Evolutionary conservation across 1,140 invertebrate genomes (phyloP), one percentile per base, ranked within the genome.

Genomic region (Drosophila bipectinata): DNA sequence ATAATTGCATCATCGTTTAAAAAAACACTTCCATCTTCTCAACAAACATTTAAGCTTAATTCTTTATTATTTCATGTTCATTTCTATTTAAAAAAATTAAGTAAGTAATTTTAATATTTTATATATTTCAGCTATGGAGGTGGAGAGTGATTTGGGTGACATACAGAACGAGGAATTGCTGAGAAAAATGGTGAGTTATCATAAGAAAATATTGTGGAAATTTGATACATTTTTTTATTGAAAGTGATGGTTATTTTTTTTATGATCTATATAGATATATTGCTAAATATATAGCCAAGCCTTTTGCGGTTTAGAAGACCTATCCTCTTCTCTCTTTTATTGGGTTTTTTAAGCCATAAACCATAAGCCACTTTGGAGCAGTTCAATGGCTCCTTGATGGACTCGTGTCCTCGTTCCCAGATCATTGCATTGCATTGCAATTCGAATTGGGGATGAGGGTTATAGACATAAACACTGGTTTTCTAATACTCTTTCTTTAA

Each of bases 121-220:
- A 21, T 55, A 48, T 57, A 10, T 52, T 58, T 30, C 67, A 84
- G 76, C 1, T 52, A 91, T 91, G 90, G 90, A 91, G 92, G 92
- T 93, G 84, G 93, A 94, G 82, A 92, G 92, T 66, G 95, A 95
- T 92, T 93, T 96, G 64, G 93, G 93, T 62, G 91, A 93, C 61
- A 95, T 96, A 59, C 93, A 94, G 76, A 95, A 95, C 93, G 95
- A 96, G 91, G 95, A 96, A 85, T 88, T 95, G 69, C 92, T 96
- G 56, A 93, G 95, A 3, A 93, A 94, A 91, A 95, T 96, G 95
- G 95, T 95, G 91, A 94, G 93, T 90, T 37, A 3, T 10, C 21
- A 21, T 41, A 21, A 6, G 3, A 28, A 10, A n/a, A 5, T 18
- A n/a, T 28, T 9, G 6, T 57, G 14, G 34, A 37, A 37, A 37